phyloP scores from a whole-genome alignment of 2,888 invertebrate genomes.

The Galerucella calmariensis region DNA sequence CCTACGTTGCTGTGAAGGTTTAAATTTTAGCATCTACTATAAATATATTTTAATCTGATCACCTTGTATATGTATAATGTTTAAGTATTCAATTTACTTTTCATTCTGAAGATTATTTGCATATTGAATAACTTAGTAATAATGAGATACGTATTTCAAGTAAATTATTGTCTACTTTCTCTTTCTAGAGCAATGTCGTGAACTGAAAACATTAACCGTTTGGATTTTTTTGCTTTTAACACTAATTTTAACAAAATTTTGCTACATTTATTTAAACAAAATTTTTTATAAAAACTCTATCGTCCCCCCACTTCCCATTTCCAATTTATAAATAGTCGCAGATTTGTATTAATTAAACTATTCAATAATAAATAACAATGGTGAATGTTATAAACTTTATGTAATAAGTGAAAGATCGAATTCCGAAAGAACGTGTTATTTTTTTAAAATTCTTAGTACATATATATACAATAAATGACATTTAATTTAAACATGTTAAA shows the following conservation, averaged over 20 bases:
- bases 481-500: neutral
- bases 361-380: too few species aligned
- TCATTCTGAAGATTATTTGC: conserved; percentile 1
- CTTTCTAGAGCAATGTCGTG: conserved; percentile 19
- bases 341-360: too few species aligned
- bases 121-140: conserved; percentile 11
- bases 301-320: too few species aligned
- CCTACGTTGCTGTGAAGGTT: too few species aligned
- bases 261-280: too few species aligned
- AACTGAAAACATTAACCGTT: neutral
- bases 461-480: neutral
- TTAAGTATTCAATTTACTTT: neutral
- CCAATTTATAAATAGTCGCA: too few species aligned
- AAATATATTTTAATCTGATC: neutral
- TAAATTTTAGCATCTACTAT: too few species aligned
- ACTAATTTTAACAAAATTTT: too few species aligned
- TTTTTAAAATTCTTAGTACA: neutral
- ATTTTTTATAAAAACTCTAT: too few species aligned
- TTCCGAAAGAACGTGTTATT: neutral
- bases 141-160: conserved; percentile 15
- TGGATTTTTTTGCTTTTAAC: neutral
- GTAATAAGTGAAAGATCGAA: too few species aligned
- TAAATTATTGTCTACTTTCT: conserved; percentile 13
- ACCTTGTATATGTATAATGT: neutral
- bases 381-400: too few species aligned